Conservation (phyloP, 2,888 invertebrate species). For the Agrotis puta region DNA sequence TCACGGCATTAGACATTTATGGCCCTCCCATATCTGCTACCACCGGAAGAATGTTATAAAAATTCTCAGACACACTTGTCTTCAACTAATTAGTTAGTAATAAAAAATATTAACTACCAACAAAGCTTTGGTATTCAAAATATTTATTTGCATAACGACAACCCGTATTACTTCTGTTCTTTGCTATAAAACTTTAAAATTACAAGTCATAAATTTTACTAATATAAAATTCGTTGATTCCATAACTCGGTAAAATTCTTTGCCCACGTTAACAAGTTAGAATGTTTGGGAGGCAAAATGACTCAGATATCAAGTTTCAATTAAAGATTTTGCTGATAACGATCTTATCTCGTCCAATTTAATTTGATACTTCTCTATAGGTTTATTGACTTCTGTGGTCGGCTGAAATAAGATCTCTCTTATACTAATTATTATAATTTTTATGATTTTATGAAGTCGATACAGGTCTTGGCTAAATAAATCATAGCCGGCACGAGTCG, state of each 20-base stretch:
- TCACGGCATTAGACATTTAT: constrained; percentile 6
- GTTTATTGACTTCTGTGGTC: constrained; percentile 11
- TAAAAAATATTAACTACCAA: constrained; percentile 35
- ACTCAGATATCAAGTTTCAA: constrained; percentile 80
- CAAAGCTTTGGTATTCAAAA: constrained; percentile 33
- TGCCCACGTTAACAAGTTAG: constrained; percentile 64
- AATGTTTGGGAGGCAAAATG: constrained; percentile 57
- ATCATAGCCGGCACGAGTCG: too few relatives aligned
- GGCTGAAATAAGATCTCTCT: background rate
- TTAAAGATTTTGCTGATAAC: constrained; percentile 77
- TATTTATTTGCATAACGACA: constrained; percentile 47
- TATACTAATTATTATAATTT: background rate
- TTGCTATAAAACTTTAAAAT: constrained; percentile 47
- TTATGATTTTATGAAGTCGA: too few relatives aligned
- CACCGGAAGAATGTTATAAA: constrained; percentile 40
- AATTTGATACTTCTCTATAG: constrained; percentile 50
- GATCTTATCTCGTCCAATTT: constrained; percentile 64
- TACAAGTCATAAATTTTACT: constrained; percentile 56
- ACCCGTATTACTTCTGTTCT: constrained; percentile 33
- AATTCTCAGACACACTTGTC: constrained; percentile 34
- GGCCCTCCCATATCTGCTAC: constrained; percentile 9
- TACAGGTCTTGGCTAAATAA: too few relatives aligned
- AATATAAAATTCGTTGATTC: constrained; percentile 58
- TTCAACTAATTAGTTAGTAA: constrained; percentile 35
- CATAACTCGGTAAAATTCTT: constrained; percentile 52